Base-by-base conservation (phyloP, 2,888 invertebrate genomes). In the Blera fallax region DNA sequence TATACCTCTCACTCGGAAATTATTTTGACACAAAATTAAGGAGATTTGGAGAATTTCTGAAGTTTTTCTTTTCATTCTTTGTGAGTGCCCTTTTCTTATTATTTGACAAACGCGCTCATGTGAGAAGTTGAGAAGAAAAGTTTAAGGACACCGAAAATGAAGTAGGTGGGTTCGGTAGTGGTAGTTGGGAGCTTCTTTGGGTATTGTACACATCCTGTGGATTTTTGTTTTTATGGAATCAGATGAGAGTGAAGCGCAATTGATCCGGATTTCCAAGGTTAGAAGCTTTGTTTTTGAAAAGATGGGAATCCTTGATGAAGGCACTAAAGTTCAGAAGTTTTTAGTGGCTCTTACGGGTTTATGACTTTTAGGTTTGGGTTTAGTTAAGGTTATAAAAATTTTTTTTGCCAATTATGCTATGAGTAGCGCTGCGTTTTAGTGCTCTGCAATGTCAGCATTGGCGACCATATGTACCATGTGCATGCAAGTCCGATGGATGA, bases 11-110 rank as follows among this genome's bases (percentile, higher is more conserved):
- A 4, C 10, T 69, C 45, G 80, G 48, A 70, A 74, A 80, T 80
- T 84, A 74, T 84, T 84, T 84, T 65, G 80, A 80, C 74, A 84
- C 74, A 80, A 80, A 76, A 80, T 84, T 84, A 65, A 70, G 58
- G 52, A 34, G 73, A 60, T 56, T 74, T 79, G 24, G 40, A 7
- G 34, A 60, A 37, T 40, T 60, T 65, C 24, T 0, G 27, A 74
- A 50, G 48, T 69, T 80, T 70, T 64, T n/a, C n/a, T 64, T 72
- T 60, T 48, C 32, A 62, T 34, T 65, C 16, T 74, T 48, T 43
- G 27, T 43, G 50, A 3, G n/a, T 21, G 14, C n/a, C 24, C 27
- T 40, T 21, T 50, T 64, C 24, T 27, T 27, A 27, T 40, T 5
- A 5, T 69, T 54, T 52, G 64, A 43, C 40, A 52, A 62, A 69